A percentile compares a stretch with the other conserved stretches of the same genome.
Evolutionary conservation across 2,113 vertebrate genomes (phyloP).

Genomic region (Elachura formosa): DNA sequence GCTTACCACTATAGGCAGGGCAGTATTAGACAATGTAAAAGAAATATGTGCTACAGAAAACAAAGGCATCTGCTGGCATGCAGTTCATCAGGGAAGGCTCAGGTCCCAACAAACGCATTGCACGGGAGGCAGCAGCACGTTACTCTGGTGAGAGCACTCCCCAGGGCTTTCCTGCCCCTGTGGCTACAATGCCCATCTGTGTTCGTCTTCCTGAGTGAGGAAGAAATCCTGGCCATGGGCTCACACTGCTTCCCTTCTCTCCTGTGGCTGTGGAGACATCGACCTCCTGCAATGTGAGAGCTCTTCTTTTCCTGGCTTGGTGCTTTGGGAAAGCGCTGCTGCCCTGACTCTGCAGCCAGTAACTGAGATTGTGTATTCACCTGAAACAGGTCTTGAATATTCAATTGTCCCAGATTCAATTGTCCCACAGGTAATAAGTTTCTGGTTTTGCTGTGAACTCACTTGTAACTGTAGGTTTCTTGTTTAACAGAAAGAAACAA

Average conservation of each 20-base stretch:
- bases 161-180: neutral
- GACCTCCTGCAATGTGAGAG: neutral
- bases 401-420: neutral
- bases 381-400: neutral
- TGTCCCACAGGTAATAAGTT: neutral
- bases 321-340: neutral
- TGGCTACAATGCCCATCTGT: fast-evolving
- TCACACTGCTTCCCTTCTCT: neutral
- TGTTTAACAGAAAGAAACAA: neutral
- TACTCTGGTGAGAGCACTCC: neutral
- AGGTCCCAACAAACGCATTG: neutral
- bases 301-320: neutral
- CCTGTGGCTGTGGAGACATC: neutral
- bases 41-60: neutral
- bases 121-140: neutral
- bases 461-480: neutral
- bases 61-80: neutral
- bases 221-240: neutral
- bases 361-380: neutral
- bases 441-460: neutral
- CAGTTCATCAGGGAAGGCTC: neutral
- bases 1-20: neutral
- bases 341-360: neutral
- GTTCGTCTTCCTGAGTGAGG: neutral
- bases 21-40: neutral